phyloP scores from a whole-genome alignment of 2,113 vertebrate species.

The Atherinomorus stipes region DNA sequence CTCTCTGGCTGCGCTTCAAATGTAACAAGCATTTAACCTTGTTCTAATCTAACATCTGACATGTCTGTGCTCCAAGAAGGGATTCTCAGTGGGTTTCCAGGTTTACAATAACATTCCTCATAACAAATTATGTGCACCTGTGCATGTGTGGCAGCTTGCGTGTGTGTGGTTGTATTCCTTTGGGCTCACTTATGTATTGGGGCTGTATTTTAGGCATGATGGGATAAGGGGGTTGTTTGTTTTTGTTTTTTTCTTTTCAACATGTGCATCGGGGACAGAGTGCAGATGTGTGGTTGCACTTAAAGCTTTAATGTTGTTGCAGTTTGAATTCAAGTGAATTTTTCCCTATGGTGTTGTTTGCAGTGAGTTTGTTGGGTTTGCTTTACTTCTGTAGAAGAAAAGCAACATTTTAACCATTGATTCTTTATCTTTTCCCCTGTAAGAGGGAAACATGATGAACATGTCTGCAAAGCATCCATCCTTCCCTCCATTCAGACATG shows the following conservation, averaged over 20 bases:
- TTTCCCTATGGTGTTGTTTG: constrained; percentile 35
- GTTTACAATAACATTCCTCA: constrained; percentile 64
- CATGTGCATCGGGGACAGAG: background rate
- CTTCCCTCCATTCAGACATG: constrained; percentile 14
- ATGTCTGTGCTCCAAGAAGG: constrained; percentile 30
- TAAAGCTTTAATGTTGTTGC: constrained; percentile 17
- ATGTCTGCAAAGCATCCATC: constrained; percentile 18
- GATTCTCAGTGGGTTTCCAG: constrained; percentile 47
- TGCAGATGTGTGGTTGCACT: constrained; percentile 4
- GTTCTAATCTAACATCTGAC: constrained; percentile 56
- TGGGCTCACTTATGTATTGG: constrained; percentile 9
- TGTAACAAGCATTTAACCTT: constrained; percentile 50
- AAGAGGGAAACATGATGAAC: background rate
- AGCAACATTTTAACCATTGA: constrained; percentile 21
- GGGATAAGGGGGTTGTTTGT: constrained; percentile 8
- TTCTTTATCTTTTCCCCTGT: constrained; percentile 1
- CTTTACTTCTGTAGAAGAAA: constrained; percentile 9
- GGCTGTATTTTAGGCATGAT: constrained; percentile 14
- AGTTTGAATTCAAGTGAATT: constrained; percentile 27
- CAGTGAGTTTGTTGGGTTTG: constrained; percentile 27
- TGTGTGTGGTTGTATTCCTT: constrained; percentile 22
- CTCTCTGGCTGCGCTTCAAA: constrained; percentile 60
- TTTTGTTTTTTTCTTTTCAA: background rate
- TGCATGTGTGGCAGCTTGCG: constrained; percentile 47
- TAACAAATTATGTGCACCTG: constrained; percentile 47